Percentiles rank a stretch among this genome's conserved stretches.
These are phyloP conservation scores for Akabosia matsudoensis DNA, from an alignment of 1,140 invertebrate species.

Conservation along the genomic window DNA sequence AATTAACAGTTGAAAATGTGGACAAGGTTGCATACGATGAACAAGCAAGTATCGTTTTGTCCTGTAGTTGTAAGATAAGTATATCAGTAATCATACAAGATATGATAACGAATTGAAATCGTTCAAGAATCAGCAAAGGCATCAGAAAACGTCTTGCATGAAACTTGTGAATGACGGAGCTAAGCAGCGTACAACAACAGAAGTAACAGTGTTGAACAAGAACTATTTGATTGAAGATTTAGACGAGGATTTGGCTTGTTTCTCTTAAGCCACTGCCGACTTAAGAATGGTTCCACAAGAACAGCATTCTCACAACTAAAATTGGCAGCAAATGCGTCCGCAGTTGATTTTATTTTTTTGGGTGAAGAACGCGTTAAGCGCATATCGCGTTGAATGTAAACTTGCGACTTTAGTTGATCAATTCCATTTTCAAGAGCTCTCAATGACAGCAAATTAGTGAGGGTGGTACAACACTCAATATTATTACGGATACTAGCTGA, in stretches of 20 bases:
- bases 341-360: background rate
- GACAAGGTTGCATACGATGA: slow-evolving; percentile 1
- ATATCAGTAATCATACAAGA: background rate
- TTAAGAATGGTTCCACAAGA: no score
- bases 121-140: no score
- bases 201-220: no score
- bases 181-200: no score
- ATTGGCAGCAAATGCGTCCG: background rate
- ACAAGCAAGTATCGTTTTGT: background rate
- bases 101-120: no score
- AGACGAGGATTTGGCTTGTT: no score
- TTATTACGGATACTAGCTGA: background rate
- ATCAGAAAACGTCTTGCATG: no score
- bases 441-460: background rate
- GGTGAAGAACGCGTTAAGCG: background rate
- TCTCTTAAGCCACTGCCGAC: no score
- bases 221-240: background rate
- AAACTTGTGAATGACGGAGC: no score
- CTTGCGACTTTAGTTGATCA: background rate
- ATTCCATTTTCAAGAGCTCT: slow-evolving; percentile 5
- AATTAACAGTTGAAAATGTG: slow-evolving; percentile 25
- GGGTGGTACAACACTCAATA: background rate
- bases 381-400: background rate
- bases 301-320: background rate
- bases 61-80: background rate